phyloP scores from a whole-genome alignment of 2,113 vertebrate genomes.

The Trogon surrucura region DNA sequence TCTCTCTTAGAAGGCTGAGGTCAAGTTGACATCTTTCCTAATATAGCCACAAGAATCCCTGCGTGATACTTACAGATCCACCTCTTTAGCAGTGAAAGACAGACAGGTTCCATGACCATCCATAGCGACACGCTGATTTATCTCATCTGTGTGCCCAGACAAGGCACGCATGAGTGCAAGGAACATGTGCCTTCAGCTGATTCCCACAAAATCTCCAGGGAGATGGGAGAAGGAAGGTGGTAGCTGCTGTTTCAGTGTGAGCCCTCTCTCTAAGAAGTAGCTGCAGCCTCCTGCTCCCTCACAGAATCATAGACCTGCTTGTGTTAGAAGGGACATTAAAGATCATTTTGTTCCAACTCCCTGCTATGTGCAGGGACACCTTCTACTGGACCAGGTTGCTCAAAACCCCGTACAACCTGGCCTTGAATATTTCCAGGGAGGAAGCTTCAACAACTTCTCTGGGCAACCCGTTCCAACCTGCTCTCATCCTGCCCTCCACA shows the following conservation, averaged over 20 bases:
- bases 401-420: too few species aligned
- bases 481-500: background rate
- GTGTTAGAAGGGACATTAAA: too few species aligned
- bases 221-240: background rate
- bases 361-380: too few species aligned
- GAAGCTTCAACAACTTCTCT: too few species aligned
- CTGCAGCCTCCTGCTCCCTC: background rate
- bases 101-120: background rate
- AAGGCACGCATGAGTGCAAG: background rate
- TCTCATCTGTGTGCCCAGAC: background rate
- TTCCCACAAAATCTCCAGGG: background rate
- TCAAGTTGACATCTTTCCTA: background rate
- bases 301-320: too few species aligned
- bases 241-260: background rate
- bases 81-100: background rate
- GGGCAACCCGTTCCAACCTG: too few species aligned
- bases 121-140: rapidly evolving
- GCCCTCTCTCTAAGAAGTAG: background rate
- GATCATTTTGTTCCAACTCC: too few species aligned
- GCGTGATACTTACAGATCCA: background rate
- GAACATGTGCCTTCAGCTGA: background rate
- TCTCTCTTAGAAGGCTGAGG: background rate
- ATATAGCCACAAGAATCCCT: background rate
- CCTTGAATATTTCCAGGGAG: too few species aligned
- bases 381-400: too few species aligned